Evolutionary conservation across 2,888 invertebrate genomes (phyloP).

Genomic region (Nomada ruficornis): DNA sequence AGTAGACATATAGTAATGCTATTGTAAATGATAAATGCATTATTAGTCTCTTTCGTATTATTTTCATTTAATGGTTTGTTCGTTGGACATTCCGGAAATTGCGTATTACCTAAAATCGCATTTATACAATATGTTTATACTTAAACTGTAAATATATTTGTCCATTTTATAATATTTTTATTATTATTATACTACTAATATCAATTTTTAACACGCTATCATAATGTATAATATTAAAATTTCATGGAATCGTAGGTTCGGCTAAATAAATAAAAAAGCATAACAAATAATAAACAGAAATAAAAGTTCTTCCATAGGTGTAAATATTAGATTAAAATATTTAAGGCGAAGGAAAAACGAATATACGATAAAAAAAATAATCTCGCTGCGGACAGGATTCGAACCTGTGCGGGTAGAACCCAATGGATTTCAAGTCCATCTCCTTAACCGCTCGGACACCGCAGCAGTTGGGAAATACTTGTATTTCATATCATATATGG

Average conservation of each 20-base stretch:
- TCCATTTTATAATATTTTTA: too few species aligned
- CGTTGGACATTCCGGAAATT: too few species aligned
- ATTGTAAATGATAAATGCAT: neutral
- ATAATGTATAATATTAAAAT: neutral
- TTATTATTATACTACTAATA: too few species aligned
- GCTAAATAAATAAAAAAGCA: neutral
- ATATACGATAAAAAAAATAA: slow-evolving; percentile 30
- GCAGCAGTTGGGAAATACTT: slow-evolving; percentile 74
- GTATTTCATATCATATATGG: slow-evolving; percentile 19
- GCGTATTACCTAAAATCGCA: too few species aligned
- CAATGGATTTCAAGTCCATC: slow-evolving; percentile 84
- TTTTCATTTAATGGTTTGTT: too few species aligned
- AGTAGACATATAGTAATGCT: neutral
- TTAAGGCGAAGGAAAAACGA: neutral
- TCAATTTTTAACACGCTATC: too few species aligned
- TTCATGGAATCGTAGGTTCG: neutral
- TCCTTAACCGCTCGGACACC: slow-evolving; percentile 84
- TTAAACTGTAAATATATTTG: too few species aligned
- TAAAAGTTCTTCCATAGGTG: too few species aligned
- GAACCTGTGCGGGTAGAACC: slow-evolving; percentile 84
- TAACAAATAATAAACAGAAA: too few species aligned
- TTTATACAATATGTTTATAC: too few species aligned
- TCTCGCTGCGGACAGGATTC: slow-evolving; percentile 84
- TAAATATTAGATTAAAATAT: too few species aligned
- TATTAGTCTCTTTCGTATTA: too few species aligned